Base-by-base conservation (phyloP, 1,140 invertebrate genomes). In the Drosophila pruinosa region DNA sequence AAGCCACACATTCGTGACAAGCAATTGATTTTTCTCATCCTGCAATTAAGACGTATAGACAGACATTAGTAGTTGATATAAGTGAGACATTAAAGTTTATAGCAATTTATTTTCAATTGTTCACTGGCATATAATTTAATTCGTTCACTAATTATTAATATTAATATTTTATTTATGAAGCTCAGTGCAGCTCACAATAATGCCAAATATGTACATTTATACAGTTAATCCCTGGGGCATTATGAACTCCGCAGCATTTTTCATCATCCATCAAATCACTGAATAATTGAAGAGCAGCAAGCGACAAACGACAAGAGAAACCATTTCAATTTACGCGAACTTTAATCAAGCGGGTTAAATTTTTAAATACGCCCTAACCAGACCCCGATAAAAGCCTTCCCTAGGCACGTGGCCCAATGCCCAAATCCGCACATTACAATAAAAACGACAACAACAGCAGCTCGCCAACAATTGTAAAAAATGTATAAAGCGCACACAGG, bases 21-120 rank as follows among this genome's bases (percentile, higher is more conserved):
- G 95, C 92, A 97, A 94, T 93, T 97, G 96, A 94, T 97, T 97
- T 93, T 97, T 97, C 93, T 97, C 96, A 93, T 97, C 96, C 96
- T 97, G 58, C 48, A 12, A 93, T 26, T 3, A 22, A 19, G 48
- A 19, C 4, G 7, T 12, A 78, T 69, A 73, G 2, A 26, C 17
- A 65, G 12, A 19, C 7, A 43, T 36, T 12, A 36, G 3, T n/a
- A 15, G 22, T 12, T 22, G 14, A 15, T 17, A 3, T 22, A 19
- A 41, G 17, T 50, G n/a, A 17, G 10, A 24, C 5, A 17, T 31
- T 31, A 17, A 1, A 14, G 4, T 48, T 15, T 14, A 28, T 21
- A 14, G 39, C 4, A 1, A 17, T 19, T 17, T n/a, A n/a, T n/a
- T 41, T 41, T 41, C 0, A 41, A 8, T 15, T n/a, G 17, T 15